A percentile compares a stretch with the other conserved stretches of the same genome.
These are phyloP conservation scores for Drosophila suzukii DNA, from an alignment of 1,140 invertebrate genomes.

Conservation along the genomic window DNA sequence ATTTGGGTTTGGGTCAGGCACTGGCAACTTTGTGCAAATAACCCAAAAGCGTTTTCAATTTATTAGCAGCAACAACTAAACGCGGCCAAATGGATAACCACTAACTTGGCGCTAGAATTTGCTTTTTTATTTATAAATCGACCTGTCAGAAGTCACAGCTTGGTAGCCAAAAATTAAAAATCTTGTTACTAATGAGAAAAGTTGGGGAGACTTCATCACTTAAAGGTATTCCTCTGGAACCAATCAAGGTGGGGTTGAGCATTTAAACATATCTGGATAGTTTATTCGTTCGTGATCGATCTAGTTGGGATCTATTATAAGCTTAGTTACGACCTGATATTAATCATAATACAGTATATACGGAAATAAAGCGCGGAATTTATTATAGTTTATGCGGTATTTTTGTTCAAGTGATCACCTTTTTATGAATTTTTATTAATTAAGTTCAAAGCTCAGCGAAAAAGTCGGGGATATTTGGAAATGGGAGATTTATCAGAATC, in stretches of 20 bases:
- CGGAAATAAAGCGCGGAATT: no score
- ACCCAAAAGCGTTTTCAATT: constrained; percentile 64
- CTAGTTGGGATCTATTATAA: no score
- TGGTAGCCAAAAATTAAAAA: constrained; percentile 18
- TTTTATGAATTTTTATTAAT: no score
- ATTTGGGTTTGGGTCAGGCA: constrained; percentile 58
- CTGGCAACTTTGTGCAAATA: constrained; percentile 60
- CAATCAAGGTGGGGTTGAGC: constrained; percentile 1
- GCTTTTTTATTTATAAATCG: constrained; percentile 39
- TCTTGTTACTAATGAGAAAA: constrained; percentile 33
- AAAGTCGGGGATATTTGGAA: no score
- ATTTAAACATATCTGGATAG: no score
- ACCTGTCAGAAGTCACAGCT: constrained; percentile 24
- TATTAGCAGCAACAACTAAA: constrained; percentile 61
- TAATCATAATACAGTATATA: no score
- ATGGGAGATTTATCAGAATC: no score
- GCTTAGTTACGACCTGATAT: no score
- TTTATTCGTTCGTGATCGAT: no score
- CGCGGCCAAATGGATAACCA: constrained; percentile 20
- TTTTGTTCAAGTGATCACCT: no score
- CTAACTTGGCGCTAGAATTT: constrained; percentile 9
- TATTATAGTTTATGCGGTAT: no score
- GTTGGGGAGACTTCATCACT: constrained; percentile 9
- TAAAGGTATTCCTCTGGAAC: neutral
- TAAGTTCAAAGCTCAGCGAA: no score